Conservation (phyloP, 2,797 vertebrate genomes). For the Enteromius anoplus region DNA sequence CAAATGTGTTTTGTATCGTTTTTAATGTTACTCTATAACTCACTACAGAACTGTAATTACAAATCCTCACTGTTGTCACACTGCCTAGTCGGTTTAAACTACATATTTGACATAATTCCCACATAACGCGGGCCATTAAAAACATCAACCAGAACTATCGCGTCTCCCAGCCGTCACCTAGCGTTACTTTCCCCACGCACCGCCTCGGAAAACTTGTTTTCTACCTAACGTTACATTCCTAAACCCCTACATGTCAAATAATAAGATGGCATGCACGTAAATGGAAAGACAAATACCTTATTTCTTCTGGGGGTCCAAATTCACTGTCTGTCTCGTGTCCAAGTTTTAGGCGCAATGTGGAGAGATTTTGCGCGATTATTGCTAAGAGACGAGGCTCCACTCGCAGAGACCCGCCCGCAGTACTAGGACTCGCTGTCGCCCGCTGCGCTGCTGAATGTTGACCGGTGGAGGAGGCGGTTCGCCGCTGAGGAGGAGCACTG, state of each 20-base stretch:
- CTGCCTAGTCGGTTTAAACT: background rate
- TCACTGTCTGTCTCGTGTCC: constrained; percentile 49
- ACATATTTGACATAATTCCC: background rate
- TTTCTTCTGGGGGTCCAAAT: constrained; percentile 16
- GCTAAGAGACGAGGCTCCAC: constrained; percentile 70
- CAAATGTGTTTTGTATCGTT: background rate
- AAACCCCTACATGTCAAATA: background rate
- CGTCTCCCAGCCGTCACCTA: constrained; percentile 68
- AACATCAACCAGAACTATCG: background rate
- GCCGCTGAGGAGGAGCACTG: constrained; percentile 54
- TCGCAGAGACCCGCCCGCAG: constrained; percentile 70
- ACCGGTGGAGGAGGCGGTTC: constrained; percentile 59
- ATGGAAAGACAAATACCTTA: constrained; percentile 43
- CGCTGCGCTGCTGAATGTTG: constrained; percentile 40
- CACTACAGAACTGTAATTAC: background rate
- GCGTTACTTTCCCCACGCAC: constrained; percentile 54
- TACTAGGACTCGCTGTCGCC: constrained; percentile 45
- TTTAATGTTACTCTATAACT: background rate
- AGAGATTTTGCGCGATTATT: constrained; percentile 60
- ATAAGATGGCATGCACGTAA: background rate
- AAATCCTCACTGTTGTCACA: background rate
- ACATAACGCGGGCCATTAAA: background rate
- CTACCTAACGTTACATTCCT: background rate
- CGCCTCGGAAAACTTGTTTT: constrained; percentile 51
- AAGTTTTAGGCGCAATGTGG: constrained; percentile 64